Percentiles rank a stretch among this genome's conserved stretches.
These are phyloP conservation scores for Scelioninae gen. 1 DNA, from an alignment of 2,888 invertebrate species.

Conservation along the genomic window DNA sequence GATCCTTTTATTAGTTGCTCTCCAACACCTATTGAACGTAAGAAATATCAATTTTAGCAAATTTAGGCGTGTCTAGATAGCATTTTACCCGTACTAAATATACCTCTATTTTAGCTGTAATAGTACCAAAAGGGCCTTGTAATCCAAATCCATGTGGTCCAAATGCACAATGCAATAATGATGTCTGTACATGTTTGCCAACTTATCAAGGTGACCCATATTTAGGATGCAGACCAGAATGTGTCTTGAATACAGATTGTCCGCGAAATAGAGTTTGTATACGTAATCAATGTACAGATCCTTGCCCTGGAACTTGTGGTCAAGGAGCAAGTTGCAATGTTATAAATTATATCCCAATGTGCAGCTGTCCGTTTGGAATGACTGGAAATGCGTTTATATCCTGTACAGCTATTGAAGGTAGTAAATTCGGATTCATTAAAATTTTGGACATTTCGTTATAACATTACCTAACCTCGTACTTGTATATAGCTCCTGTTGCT, in stretches of 20 bases:
- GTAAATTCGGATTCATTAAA: not conserved
- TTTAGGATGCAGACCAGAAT: conserved; percentile 87
- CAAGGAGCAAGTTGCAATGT: conserved; percentile 85
- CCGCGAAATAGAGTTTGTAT: conserved; percentile 84
- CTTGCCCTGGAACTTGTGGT: conserved; percentile 83
- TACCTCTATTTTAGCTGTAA: conserved; percentile 75
- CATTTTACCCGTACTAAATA: not conserved
- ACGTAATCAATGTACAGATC: conserved; percentile 84
- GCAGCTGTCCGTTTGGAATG: conserved; percentile 88
- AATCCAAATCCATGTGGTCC: conserved; percentile 83
- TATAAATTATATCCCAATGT: conserved; percentile 84
- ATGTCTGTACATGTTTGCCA: conserved; percentile 82
- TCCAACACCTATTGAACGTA: not conserved
- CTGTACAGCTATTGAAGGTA: conserved; percentile 87
- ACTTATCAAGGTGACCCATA: conserved; percentile 83
- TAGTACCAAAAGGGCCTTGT: conserved; percentile 78
- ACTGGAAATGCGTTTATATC: conserved; percentile 90
- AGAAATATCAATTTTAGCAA: conserved; percentile 37
- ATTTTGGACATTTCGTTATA: not conserved
- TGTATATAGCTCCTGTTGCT: too few relatives aligned
- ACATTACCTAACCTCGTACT: too few relatives aligned
- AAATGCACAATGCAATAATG: conserved; percentile 82
- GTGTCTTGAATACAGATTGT: conserved; percentile 85
- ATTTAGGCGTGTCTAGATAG: not conserved
- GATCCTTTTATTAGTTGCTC: conserved; percentile 86